These are phyloP conservation scores for Augochlora pura DNA, from an alignment of 1,140 invertebrate species.

Conservation along the genomic window DNA sequence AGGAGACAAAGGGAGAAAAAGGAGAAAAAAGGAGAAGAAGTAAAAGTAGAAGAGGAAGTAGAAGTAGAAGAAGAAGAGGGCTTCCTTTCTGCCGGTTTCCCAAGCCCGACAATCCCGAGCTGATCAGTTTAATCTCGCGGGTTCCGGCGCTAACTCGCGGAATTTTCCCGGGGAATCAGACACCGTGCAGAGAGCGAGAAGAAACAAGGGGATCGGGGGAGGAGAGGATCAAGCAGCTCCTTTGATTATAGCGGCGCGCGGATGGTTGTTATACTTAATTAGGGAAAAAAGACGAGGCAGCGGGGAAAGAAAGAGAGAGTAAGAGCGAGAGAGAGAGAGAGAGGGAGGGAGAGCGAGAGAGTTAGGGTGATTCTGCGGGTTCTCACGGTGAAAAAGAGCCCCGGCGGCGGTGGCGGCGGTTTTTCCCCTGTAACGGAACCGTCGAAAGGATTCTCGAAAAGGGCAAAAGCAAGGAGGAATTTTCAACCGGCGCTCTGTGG, in stretches of 20 bases:
- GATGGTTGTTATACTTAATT: constrained; percentile 39
- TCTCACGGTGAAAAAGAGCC: constrained; percentile 15
- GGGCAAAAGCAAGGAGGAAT: constrained; percentile 26
- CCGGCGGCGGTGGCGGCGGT: not conserved
- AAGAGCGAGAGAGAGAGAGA: too few relatives aligned
- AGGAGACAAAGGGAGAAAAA: too few relatives aligned
- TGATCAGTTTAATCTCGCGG: not conserved
- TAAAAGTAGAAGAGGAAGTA: too few relatives aligned
- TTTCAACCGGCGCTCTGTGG: constrained; percentile 22
- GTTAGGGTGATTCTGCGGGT: constrained; percentile 18
- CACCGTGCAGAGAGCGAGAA: not conserved
- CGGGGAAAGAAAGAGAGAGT: too few relatives aligned
- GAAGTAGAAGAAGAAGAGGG: too few relatives aligned
- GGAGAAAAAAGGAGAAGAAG: too few relatives aligned
- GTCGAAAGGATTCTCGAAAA: constrained; percentile 46
- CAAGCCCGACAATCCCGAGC: not conserved
- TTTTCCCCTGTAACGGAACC: constrained; percentile 10
- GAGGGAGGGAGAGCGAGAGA: too few relatives aligned
- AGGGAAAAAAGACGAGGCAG: constrained; percentile 11
- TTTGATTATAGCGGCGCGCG: constrained; percentile 29
- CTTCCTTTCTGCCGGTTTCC: not conserved
- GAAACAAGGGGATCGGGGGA: not conserved
- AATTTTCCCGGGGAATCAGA: not conserved
- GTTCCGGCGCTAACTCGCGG: not conserved
- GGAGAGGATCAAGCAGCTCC: not conserved